Conservation (phyloP, 2,797 vertebrate genomes). For the Tokudaia tokunoshimensis region DNA sequence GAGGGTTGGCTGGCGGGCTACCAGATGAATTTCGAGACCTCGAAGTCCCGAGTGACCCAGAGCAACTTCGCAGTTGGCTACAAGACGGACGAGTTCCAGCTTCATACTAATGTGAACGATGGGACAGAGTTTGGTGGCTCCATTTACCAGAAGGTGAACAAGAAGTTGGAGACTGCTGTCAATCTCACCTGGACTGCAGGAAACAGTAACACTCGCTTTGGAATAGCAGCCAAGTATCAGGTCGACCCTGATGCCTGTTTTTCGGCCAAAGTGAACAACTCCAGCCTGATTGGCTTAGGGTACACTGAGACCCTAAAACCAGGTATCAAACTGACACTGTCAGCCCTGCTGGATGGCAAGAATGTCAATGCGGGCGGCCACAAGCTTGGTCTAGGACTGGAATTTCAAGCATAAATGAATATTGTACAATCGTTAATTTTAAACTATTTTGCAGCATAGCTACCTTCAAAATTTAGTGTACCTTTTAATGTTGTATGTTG, state of each 20-base stretch:
- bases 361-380: too few relatives aligned
- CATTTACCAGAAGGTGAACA: slow-evolving; percentile 99
- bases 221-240: slow-evolving; percentile 98
- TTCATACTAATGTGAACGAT: slow-evolving; percentile 99
- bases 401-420: too few relatives aligned
- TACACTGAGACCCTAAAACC: too few relatives aligned
- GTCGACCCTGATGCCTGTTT: slow-evolving; percentile 96
- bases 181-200: slow-evolving; percentile 98
- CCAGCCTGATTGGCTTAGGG: too few relatives aligned
- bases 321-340: too few relatives aligned
- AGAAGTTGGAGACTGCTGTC: slow-evolving; percentile 97
- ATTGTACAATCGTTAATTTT: too few relatives aligned
- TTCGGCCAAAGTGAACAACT: too few relatives aligned
- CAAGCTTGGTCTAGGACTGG: too few relatives aligned
- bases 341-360: too few relatives aligned
- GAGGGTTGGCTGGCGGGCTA: slow-evolving; percentile 98
- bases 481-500: too few relatives aligned
- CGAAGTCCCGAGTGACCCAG: slow-evolving; percentile 96
- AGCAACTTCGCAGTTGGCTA: slow-evolving; percentile 99
- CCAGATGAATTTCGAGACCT: slow-evolving; percentile 97
- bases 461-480: too few relatives aligned
- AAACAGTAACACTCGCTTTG: slow-evolving; percentile 99
- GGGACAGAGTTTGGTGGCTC: slow-evolving; percentile 98
- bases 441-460: too few relatives aligned
- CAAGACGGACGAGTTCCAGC: slow-evolving; percentile 98